phyloP scores from a whole-genome alignment of 2,888 invertebrate species.

The Balanococcus diminutus region DNA sequence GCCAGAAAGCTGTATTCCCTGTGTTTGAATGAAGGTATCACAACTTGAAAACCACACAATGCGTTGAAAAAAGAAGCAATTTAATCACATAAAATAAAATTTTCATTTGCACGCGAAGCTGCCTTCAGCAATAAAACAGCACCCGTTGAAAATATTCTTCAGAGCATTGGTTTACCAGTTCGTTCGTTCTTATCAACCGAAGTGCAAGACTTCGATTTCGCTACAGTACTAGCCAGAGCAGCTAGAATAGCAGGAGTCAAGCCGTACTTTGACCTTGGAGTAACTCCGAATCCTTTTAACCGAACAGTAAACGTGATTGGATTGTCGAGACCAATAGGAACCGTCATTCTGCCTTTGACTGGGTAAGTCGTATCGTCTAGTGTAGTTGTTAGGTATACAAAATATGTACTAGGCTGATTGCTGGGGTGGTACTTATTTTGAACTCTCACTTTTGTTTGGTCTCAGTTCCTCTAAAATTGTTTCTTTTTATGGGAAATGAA shows the following conservation, averaged over 20 bases:
- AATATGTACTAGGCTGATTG: no score
- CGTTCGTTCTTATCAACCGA: not conserved
- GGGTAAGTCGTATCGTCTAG: no score
- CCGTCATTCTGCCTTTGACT: not conserved
- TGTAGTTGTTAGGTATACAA: no score
- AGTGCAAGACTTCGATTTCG: not conserved
- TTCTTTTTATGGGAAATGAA: no score
- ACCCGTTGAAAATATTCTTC: not conserved
- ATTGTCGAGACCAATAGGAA: not conserved
- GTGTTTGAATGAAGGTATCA: slow-evolving; percentile 66
- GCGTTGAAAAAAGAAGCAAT: not conserved
- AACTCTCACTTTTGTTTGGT: no score
- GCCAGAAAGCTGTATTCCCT: slow-evolving; percentile 70
- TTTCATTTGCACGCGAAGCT: not conserved
- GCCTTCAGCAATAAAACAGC: not conserved
- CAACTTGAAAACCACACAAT: not conserved
- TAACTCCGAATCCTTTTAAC: not conserved
- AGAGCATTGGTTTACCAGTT: not conserved
- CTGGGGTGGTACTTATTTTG: no score
- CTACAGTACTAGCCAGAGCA: not conserved
- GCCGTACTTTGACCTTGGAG: not conserved
- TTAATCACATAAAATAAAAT: not conserved
- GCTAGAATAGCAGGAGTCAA: not conserved
- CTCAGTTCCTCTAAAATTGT: no score
- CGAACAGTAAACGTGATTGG: not conserved